These are phyloP conservation scores for Autographa pulchrina DNA, from an alignment of 2,888 invertebrate species.

Conservation along the genomic window DNA sequence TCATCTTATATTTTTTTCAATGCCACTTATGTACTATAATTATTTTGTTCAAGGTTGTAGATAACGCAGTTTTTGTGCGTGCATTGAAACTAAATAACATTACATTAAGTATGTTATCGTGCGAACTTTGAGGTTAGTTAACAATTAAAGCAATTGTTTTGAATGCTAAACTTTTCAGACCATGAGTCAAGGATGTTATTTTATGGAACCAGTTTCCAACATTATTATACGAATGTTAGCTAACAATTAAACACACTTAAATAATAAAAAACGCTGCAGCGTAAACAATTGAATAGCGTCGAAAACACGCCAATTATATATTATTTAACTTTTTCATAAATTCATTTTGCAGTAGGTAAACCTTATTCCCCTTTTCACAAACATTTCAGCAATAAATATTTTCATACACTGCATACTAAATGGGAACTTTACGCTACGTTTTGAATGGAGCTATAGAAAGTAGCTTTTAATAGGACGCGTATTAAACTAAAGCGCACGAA, in stretches of 20 bases:
- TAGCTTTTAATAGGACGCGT: not conserved
- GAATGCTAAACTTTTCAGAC: slow-evolving; percentile 19
- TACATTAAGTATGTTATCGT: slow-evolving; percentile 44
- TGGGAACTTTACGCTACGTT: slow-evolving; percentile 23
- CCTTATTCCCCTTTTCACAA: not conserved
- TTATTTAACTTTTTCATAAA: not conserved
- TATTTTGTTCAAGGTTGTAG: slow-evolving; percentile 59
- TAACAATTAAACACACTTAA: not conserved
- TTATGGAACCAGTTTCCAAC: not conserved
- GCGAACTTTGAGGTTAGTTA: slow-evolving; percentile 50
- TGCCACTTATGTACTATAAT: slow-evolving; percentile 43
- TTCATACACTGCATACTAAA: slow-evolving; percentile 34
- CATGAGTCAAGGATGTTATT: slow-evolving; percentile 6
- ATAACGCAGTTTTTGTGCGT: slow-evolving; percentile 52
- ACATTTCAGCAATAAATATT: slow-evolving; percentile 17
- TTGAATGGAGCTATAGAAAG: slow-evolving; percentile 10
- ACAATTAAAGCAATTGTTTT: slow-evolving; percentile 51
- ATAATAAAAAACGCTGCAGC: not conserved
- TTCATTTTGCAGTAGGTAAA: not conserved
- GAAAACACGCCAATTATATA: not conserved
- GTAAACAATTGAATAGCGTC: not conserved
- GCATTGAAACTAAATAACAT: slow-evolving; percentile 35
- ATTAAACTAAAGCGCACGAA: slow-evolving; percentile 1
- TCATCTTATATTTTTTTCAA: slow-evolving; percentile 52
- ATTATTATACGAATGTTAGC: not conserved